Percentiles rank a stretch among this genome's conserved stretches.
Conservation (phyloP, 2,888 invertebrate genomes). For the Seira musarum region DNA sequence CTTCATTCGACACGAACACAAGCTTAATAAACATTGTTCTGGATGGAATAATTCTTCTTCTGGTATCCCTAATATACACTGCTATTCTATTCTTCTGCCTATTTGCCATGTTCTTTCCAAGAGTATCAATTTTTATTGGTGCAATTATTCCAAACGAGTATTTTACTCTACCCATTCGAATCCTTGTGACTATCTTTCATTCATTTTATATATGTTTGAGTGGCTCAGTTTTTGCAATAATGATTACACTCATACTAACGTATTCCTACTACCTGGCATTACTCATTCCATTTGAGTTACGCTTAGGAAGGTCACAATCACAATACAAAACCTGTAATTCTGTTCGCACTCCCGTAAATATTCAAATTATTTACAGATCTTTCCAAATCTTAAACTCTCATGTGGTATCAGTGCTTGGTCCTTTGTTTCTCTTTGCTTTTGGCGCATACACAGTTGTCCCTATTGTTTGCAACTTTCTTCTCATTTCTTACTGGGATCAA, state of each 20-base stretch:
- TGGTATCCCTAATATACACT: too few species aligned
- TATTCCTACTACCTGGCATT: slow-evolving; percentile 3
- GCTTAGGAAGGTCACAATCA: background rate
- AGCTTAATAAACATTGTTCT: too few species aligned
- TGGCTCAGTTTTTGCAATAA: background rate
- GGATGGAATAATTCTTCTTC: too few species aligned
- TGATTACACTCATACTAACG: background rate
- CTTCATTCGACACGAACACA: too few species aligned
- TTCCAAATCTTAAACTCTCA: slow-evolving; percentile 19
- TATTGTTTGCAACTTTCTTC: background rate
- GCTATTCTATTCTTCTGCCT: too few species aligned
- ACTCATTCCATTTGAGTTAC: background rate
- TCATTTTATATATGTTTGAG: background rate
- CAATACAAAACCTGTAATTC: background rate
- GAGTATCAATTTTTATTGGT: background rate
- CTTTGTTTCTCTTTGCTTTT: background rate
- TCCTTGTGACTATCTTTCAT: background rate
- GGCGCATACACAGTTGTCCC: background rate
- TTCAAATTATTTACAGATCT: slow-evolving; percentile 7
- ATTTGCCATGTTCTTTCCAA: background rate
- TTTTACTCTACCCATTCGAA: background rate
- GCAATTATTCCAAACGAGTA: background rate
- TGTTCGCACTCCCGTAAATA: background rate
- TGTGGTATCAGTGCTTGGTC: background rate
- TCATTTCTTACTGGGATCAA: background rate